Evolutionary conservation across 2,113 vertebrate species (phyloP).

Genomic region (Mastomys coucha): DNA sequence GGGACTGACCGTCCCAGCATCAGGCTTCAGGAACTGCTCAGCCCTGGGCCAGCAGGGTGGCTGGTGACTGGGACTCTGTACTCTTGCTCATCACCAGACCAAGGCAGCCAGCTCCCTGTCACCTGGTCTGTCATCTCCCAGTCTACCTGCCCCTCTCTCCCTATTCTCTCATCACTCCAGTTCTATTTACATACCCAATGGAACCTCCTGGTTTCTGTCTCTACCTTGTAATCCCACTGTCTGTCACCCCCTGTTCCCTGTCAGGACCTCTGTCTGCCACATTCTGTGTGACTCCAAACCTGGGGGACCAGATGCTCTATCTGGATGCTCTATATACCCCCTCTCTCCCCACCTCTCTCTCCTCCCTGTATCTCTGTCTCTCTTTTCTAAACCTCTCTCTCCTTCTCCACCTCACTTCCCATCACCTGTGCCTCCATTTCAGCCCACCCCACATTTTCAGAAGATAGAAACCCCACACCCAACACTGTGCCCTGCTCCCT

Average conservation of each 20-base stretch:
- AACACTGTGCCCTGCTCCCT: neutral
- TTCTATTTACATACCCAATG: neutral
- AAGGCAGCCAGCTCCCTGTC: rapidly evolving
- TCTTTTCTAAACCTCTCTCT: neutral
- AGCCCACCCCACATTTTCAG: neutral
- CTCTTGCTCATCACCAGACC: neutral
- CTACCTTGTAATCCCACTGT: neutral
- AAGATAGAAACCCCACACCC: neutral
- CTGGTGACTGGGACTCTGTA: no score
- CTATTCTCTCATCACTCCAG: rapidly evolving
- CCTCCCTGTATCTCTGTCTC: neutral
- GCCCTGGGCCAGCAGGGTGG: neutral
- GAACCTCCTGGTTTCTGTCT: neutral
- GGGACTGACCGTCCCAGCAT: neutral
- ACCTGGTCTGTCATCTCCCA: neutral
- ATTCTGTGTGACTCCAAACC: rapidly evolving
- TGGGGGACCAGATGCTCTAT: no score
- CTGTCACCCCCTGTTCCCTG: neutral
- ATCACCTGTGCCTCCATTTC: neutral
- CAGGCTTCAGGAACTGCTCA: rapidly evolving
- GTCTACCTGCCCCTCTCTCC: neutral
- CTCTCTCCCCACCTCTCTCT: neutral
- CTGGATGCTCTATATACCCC: neutral
- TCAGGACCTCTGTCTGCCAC: neutral
- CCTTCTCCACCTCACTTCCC: no score